Evolutionary conservation across 1,140 invertebrate species (phyloP).

Genomic region (Nasonia vitripennis): DNA sequence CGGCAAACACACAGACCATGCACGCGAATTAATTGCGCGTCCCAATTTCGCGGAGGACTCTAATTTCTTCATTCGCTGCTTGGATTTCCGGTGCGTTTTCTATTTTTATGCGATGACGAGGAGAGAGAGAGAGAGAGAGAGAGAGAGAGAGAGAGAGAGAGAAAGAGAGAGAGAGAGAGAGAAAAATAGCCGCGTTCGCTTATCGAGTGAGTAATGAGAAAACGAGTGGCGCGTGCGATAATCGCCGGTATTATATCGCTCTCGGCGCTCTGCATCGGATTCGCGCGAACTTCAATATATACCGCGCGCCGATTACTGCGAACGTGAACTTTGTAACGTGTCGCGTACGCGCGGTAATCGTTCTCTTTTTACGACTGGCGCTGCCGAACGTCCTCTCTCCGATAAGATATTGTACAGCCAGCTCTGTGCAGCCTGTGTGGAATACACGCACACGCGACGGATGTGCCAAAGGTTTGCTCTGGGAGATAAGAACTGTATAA

Average conservation of each 20-base stretch:
- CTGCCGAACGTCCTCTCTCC: no score
- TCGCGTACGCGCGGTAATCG: neutral
- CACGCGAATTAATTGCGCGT: slow-evolving; percentile 52
- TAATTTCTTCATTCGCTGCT: slow-evolving; percentile 29
- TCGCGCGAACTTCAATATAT: neutral
- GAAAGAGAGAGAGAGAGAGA: no score
- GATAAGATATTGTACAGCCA: no score
- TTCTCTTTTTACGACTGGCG: neutral
- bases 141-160: no score
- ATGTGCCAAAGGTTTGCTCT: no score
- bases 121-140: no score
- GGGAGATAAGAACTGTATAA: no score
- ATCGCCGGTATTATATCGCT: neutral
- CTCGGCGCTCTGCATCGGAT: neutral
- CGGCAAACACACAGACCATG: neutral
- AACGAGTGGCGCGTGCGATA: neutral
- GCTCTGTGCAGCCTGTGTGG: neutral
- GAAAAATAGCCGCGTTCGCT: neutral
- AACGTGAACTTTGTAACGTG: neutral
- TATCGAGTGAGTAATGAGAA: neutral
- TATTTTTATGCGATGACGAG: neutral
- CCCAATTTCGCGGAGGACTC: slow-evolving; percentile 25
- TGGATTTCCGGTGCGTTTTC: neutral
- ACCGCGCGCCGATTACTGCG: neutral
- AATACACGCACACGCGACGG: no score